A percentile compares a stretch with the other conserved stretches of the same genome.
Conservation (phyloP, 2,797 vertebrate species). For the Mionectes olivaceus region DNA sequence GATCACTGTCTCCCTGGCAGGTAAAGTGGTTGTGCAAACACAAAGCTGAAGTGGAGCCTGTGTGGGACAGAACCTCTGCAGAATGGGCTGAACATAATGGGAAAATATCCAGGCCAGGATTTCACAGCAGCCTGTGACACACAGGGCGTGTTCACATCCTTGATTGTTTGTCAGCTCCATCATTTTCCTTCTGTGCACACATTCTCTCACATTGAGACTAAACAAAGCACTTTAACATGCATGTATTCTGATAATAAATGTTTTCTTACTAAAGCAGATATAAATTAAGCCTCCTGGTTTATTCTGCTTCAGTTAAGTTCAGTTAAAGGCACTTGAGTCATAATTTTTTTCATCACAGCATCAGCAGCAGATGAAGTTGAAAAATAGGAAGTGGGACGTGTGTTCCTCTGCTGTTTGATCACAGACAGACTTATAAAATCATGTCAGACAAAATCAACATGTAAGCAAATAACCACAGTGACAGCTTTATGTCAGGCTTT, state of each 20-base stretch:
- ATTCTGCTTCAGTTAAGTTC: background rate
- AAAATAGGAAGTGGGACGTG: background rate
- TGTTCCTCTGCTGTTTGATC: background rate
- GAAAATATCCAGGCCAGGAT: background rate
- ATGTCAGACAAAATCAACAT: background rate
- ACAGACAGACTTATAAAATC: background rate
- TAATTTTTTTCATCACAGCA: background rate
- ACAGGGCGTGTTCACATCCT: accelerated
- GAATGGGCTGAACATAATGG: background rate
- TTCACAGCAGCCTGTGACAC: accelerated
- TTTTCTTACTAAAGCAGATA: background rate
- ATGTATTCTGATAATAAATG: background rate
- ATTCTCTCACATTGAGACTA: background rate
- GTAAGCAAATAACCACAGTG: background rate
- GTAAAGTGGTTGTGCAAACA: background rate
- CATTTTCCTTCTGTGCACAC: background rate
- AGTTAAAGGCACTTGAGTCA: background rate
- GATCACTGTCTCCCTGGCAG: background rate
- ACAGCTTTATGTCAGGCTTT: conserved; percentile 30
- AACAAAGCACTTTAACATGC: background rate
- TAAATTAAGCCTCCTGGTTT: background rate
- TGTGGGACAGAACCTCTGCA: background rate
- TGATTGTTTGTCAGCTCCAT: background rate
- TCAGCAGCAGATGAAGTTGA: background rate
- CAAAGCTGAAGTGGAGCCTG: too few species aligned